A percentile compares a stretch with the other conserved stretches of the same genome.
Conservation (phyloP, 2,888 invertebrate genomes). For the Drosophila birchii region DNA sequence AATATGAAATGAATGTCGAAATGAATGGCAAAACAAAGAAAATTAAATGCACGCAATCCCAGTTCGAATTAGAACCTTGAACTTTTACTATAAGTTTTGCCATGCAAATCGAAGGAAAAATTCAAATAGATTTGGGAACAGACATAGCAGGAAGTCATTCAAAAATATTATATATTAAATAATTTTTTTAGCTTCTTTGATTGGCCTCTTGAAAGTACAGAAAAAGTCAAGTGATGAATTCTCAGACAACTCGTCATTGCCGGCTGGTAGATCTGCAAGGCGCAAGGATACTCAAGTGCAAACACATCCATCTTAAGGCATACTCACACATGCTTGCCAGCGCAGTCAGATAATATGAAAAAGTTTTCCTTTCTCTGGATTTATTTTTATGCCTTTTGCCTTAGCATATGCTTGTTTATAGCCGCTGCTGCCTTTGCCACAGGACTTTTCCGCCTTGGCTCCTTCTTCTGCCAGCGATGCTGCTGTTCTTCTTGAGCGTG, state of each 20-base stretch:
- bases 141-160: neutral
- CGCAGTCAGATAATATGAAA: slow-evolving; percentile 62
- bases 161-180: neutral
- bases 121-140: neutral
- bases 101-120: neutral
- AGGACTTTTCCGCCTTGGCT: slow-evolving; percentile 16
- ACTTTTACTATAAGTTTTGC: neutral
- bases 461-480: slow-evolving; percentile 5
- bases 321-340: slow-evolving; percentile 9
- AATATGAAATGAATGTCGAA: slow-evolving; percentile 29
- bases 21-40: slow-evolving; percentile 26
- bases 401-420: slow-evolving; percentile 75
- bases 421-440: slow-evolving; percentile 28
- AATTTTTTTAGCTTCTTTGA: neutral
- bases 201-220: neutral
- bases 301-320: slow-evolving; percentile 8
- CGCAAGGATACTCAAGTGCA: slow-evolving; percentile 27
- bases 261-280: slow-evolving; percentile 27
- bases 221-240: slow-evolving; percentile 30
- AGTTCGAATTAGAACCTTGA: neutral
- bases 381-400: slow-evolving; percentile 72
- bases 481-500: slow-evolving; percentile 50
- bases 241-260: slow-evolving; percentile 41
- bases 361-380: slow-evolving; percentile 58
- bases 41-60: slow-evolving; percentile 19